Evolutionary conservation across 2,797 vertebrate genomes (phyloP).

Genomic region (Peromyscus melanophrys): DNA sequence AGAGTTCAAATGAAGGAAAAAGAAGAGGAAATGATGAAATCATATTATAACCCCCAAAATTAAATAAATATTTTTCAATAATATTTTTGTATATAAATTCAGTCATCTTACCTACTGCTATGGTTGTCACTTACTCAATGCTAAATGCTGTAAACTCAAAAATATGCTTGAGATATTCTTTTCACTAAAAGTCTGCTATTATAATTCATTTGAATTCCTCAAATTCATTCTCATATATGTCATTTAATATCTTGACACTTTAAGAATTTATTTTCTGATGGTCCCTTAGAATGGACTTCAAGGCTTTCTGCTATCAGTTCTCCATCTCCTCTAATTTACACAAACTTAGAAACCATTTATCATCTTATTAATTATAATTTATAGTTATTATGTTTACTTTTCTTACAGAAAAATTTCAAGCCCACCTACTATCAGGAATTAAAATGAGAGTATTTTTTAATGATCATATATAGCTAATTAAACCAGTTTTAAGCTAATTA

Average conservation of each 20-base stretch:
- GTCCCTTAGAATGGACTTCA: neutral
- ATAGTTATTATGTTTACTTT: neutral
- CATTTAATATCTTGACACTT: neutral
- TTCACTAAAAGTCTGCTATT: neutral
- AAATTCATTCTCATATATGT: neutral
- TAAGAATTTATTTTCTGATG: neutral
- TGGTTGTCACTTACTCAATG: neutral
- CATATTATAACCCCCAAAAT: neutral
- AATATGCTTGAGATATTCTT: neutral
- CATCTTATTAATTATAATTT: neutral
- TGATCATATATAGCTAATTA: neutral
- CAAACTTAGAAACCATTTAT: neutral
- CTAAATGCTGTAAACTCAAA: neutral
- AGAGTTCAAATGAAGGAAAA: neutral
- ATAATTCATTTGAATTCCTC: neutral
- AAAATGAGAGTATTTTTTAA: neutral
- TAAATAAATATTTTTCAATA: neutral
- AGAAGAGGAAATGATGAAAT: neutral
- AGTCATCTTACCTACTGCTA: neutral
- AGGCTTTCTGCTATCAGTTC: neutral
- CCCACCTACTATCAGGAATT: neutral
- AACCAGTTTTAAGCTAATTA: neutral
- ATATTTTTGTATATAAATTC: neutral
- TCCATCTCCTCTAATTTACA: neutral
- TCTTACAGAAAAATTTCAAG: neutral